Base-by-base conservation (phyloP, 2,797 vertebrate genomes). In the Paramormyrops hopkinsi region DNA sequence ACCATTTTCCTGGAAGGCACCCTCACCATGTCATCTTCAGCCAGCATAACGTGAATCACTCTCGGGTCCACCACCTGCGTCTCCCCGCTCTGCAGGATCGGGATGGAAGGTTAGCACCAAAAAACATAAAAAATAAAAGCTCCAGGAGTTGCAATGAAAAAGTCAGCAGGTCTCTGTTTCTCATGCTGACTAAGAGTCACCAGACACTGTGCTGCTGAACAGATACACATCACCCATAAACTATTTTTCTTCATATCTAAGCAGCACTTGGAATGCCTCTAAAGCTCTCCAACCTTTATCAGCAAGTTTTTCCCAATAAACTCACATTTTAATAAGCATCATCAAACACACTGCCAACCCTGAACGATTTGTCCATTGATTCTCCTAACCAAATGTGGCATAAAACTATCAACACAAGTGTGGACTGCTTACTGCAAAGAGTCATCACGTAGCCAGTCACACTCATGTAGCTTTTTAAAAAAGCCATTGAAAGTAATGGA, bases 51-150 rank as follows among this genome's bases (percentile, higher is more conserved):
- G 51, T 99, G 98, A 93, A 99, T 97, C 91, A 99, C 96, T 59
- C 98, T 97, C 89, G 98, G 98, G 95, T 99, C 98, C 84, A 99
- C 97, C 0, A 97, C 96, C 94, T 97, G 98, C 89, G 97, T 97
- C 92, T 98, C 98, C 90, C 97, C 96, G 92, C 95, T 97, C 98
- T 99, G 90, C 5, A 17, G 29, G 29, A 33, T 5, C 29, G 1
- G 90, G 88, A 1, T 82, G 14, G 25, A 51, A 29, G 69, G 37
- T 53, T 8, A 5, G 48, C 5, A 12, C 37, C 19, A 84, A 56
- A 37, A 48, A n/a, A 22, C 29, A 17, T 17, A 4, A 69, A 33
- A 90, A 29, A 46, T 1, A 7, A 6, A 29, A 25, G n/a, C 48
- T 22, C 37, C 41, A 50, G 33, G 37, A 8, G 37, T 44, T 17